Conservation (phyloP, 23 tunicate genomes). For the Corella eumyota region DNA sequence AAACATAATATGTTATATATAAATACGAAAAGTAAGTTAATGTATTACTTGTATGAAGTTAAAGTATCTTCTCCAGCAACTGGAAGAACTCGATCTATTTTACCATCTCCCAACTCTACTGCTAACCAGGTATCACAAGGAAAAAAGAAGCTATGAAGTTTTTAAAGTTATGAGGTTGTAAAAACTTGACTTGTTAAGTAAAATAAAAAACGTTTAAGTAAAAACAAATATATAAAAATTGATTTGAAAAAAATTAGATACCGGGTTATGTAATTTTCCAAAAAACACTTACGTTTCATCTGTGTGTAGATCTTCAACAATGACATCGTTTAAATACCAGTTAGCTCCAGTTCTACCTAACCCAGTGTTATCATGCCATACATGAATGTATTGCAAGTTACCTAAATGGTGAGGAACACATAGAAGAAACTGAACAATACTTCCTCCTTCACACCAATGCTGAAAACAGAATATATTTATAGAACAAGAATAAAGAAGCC, state of each 20-base stretch:
- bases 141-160: slow-evolving; percentile 12
- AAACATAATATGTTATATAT: too few relatives aligned
- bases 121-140: slow-evolving; percentile 41
- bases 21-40: too few relatives aligned
- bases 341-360: slow-evolving; percentile 16
- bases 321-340: slow-evolving; percentile 32
- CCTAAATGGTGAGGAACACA: slow-evolving; percentile 14
- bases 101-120: slow-evolving; percentile 22
- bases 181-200: too few relatives aligned
- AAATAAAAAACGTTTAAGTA: too few relatives aligned
- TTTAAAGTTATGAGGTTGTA: too few relatives aligned
- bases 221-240: too few relatives aligned
- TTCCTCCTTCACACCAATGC: slow-evolving; percentile 35
- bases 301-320: slow-evolving; percentile 25
- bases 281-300: slow-evolving; percentile 18
- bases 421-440: slow-evolving; percentile 16
- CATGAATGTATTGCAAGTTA: slow-evolving; percentile 11
- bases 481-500: background rate
- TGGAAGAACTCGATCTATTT: slow-evolving; percentile 17
- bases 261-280: background rate
- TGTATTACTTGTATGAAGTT: slow-evolving; percentile 31
- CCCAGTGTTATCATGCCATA: slow-evolving; percentile 54
- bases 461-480: too few relatives aligned
- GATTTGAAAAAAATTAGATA: too few relatives aligned
- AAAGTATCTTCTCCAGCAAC: slow-evolving; percentile 41